phyloP scores from a whole-genome alignment of 2,113 vertebrate genomes.

The Myxocyprinus asiaticus region DNA sequence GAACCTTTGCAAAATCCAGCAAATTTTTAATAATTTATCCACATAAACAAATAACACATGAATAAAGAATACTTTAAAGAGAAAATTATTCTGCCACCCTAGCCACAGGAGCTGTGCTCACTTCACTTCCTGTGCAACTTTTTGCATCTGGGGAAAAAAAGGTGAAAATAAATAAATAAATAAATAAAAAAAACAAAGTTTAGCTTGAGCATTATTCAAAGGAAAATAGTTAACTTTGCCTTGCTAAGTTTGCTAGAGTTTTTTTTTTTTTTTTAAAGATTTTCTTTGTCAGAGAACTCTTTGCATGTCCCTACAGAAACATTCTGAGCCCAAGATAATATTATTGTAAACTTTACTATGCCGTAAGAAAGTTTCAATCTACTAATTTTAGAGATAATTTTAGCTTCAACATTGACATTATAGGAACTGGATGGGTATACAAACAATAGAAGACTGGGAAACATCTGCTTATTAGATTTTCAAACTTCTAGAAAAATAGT shows the following conservation, averaged over 20 bases:
- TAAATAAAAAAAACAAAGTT: slow-evolving; percentile 46
- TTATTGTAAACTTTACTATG: not conserved
- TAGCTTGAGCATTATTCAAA: slow-evolving; percentile 41
- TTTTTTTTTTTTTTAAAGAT: not conserved
- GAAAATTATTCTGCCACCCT: slow-evolving; percentile 66
- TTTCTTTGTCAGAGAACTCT: slow-evolving; percentile 1
- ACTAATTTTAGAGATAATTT: slow-evolving; percentile 5
- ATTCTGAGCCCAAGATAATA: not conserved
- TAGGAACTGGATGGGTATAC: not conserved
- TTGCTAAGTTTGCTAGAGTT: slow-evolving; percentile 31
- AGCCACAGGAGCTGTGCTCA: slow-evolving; percentile 70
- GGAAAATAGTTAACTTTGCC: slow-evolving; percentile 25
- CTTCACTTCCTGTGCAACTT: slow-evolving; percentile 76
- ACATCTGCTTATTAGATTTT: slow-evolving; percentile 23
- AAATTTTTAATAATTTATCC: slow-evolving; percentile 79
- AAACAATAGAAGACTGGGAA: slow-evolving; percentile 14
- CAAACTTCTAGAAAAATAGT: slow-evolving; percentile 1
- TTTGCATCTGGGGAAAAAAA: slow-evolving; percentile 45
- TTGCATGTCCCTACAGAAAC: not conserved
- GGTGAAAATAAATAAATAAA: slow-evolving; percentile 26
- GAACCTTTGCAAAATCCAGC: slow-evolving; percentile 81
- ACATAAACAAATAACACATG: slow-evolving; percentile 84
- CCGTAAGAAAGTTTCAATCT: too few species aligned
- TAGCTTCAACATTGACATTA: not conserved
- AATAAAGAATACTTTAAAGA: slow-evolving; percentile 79